Evolutionary conservation across 2,797 vertebrate genomes (phyloP), one percentile per base, ranked within the genome.

Genomic region (Oreochromis grahami): DNA sequence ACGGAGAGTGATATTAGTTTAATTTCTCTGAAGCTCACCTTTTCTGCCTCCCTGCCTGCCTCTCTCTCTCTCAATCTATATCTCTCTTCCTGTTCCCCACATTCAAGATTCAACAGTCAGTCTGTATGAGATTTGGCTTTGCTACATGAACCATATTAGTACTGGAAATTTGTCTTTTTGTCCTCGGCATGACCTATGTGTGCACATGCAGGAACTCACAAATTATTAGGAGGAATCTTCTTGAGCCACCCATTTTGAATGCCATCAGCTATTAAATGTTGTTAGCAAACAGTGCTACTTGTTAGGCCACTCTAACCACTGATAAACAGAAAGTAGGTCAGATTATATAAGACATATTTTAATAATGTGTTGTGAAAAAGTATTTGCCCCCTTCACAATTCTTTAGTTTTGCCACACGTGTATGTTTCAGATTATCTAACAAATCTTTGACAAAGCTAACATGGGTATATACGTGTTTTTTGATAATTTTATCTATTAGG

Each of bases 1-100:
- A 85, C 81, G 60, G 86, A 90, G 90, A 91, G 85, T 84, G 93
- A 93, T 94, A 94, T 94, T 94, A 92, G 91, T 94, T 93, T 91
- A 92, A 94, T 94, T 92, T 94, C 87, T 92, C 81, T 84, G 83
- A 92, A 86, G 86, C 89, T 89, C 90, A 82, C 76, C 86, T 90
- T 90, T 50, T 48, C 81, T 72, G 78, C 87, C 80, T 80, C 81
- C 52, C 81, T 50, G 34, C 50, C 77, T 77, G 58, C 68, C 76
- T 77, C 85, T 21, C 63, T 50, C 26, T 19, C 51, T 79, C 48
- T 24, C 56, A 26, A 15, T 82, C 87, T 48, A 5, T 65, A 9
- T 82, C 56, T 65, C 43, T 68, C 32, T 7, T 43, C 48, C 68
- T 70, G 58, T 52, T 76, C 19, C 56, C 4, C 63, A 77, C 63